These are phyloP conservation scores for Bugula neritina DNA, from an alignment of 2,888 invertebrate genomes.

Conservation along the genomic window DNA sequence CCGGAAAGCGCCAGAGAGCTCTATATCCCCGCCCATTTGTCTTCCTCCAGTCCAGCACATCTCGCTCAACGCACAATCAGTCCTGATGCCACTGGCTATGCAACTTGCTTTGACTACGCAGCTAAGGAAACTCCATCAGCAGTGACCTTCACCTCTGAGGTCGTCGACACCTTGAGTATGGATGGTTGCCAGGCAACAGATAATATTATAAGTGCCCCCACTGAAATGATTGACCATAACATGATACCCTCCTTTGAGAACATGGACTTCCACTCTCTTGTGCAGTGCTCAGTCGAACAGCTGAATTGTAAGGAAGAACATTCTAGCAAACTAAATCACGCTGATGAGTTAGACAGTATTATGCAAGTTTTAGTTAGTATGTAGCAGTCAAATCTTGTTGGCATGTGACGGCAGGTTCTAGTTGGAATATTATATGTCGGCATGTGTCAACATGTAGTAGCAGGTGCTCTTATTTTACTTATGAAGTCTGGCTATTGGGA, in stretches of 20 bases:
- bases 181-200: not conserved
- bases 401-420: no score
- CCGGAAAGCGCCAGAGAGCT: not conserved
- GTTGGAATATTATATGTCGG: no score
- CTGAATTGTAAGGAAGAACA: not conserved
- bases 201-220: not conserved
- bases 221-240: not conserved
- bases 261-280: slow-evolving; percentile 23
- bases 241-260: slow-evolving; percentile 18
- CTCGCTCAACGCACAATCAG: not conserved
- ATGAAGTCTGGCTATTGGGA: no score
- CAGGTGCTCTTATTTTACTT: no score
- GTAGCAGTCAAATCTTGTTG: not conserved
- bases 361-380: slow-evolving; percentile 22
- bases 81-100: not conserved
- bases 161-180: not conserved
- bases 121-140: no score
- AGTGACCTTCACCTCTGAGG: not conserved
- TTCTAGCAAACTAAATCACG: not conserved
- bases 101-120: not conserved
- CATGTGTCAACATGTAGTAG: no score
- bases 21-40: not conserved
- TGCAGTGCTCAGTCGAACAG: slow-evolving; percentile 22
- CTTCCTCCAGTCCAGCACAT: not conserved
- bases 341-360: slow-evolving; percentile 17